These are phyloP conservation scores for Pocillopora verrucosa DNA, from an alignment of 64 coral and sea anemone species.

Conservation along the genomic window DNA sequence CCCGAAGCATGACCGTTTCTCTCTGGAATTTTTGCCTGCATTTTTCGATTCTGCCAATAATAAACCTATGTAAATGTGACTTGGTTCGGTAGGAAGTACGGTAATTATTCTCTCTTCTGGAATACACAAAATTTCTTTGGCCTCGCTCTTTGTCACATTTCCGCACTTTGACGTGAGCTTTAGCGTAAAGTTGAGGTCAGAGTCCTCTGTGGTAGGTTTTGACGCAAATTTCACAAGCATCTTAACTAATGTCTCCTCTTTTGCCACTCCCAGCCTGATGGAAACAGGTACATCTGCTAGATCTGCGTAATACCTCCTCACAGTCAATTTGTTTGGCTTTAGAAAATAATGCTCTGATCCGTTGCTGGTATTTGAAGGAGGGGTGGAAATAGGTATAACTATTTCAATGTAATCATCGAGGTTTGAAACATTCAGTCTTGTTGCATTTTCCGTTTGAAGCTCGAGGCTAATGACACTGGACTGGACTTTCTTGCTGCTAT, in stretches of 20 bases:
- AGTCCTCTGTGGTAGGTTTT: slow-evolving; percentile 62
- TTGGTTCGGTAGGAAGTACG: slow-evolving; percentile 40
- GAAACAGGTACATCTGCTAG: not conserved
- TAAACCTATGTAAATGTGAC: slow-evolving; percentile 68
- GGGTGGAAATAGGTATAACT: too few relatives aligned
- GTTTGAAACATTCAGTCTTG: too few relatives aligned
- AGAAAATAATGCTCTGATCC: not conserved
- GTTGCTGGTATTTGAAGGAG: not conserved
- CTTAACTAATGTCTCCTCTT: slow-evolving; percentile 18
- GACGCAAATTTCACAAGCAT: slow-evolving; percentile 38
- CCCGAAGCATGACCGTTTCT: too few relatives aligned
- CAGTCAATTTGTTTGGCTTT: slow-evolving; percentile 4
- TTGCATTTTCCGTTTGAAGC: too few relatives aligned
- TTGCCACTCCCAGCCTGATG: not conserved
- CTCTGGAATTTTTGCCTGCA: too few relatives aligned
- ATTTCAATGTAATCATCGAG: too few relatives aligned
- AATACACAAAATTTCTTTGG: slow-evolving; percentile 16
- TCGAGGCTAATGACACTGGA: too few relatives aligned
- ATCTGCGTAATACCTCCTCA: not conserved
- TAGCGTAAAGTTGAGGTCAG: slow-evolving; percentile 54
- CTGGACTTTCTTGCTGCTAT: slow-evolving; percentile 43
- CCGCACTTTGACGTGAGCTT: slow-evolving; percentile 47
- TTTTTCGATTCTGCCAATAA: too few relatives aligned
- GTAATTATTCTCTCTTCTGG: slow-evolving; percentile 50
- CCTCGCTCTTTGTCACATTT: not conserved